These are phyloP conservation scores for Morphnarchus princeps DNA, from an alignment of 2,113 vertebrate genomes.

Conservation along the genomic window DNA sequence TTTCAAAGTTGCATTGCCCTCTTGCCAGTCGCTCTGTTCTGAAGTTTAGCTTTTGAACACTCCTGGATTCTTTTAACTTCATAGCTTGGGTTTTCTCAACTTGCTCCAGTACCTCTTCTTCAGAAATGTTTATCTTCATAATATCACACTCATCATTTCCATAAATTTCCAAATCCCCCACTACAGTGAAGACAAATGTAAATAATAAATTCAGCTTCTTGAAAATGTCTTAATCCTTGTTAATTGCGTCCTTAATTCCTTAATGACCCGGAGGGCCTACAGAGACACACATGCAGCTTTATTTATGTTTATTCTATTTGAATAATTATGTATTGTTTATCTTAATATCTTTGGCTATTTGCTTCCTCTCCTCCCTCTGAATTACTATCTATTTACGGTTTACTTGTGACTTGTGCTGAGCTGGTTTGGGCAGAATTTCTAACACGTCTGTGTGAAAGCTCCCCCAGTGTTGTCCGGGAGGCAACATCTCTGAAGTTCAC, in stretches of 20 bases:
- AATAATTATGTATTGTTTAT: conserved; percentile 57
- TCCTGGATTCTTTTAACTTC: conserved; percentile 48
- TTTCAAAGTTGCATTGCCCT: neutral
- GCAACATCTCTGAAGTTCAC: conserved; percentile 3
- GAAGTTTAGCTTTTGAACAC: conserved; percentile 47
- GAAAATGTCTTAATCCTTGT: conserved; percentile 38
- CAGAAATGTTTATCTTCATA: conserved; percentile 57
- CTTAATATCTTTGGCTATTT: conserved; percentile 51
- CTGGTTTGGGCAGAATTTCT: conserved; percentile 54
- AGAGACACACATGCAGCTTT: conserved; percentile 34
- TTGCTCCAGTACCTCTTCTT: conserved; percentile 45
- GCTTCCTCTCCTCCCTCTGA: conserved; percentile 21
- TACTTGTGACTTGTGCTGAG: conserved; percentile 1
- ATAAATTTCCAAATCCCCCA: conserved; percentile 56
- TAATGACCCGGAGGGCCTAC: conserved; percentile 40
- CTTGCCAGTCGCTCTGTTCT: conserved; percentile 26
- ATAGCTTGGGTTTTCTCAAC: conserved; percentile 46
- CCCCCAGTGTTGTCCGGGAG: neutral
- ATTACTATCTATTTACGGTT: conserved; percentile 35
- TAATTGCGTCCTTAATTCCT: conserved; percentile 47
- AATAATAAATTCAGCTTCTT: conserved; percentile 41
- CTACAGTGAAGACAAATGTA: conserved; percentile 33
- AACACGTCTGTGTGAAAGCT: neutral
- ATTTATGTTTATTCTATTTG: conserved; percentile 52
- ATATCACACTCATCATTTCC: conserved; percentile 43